phyloP scores from a whole-genome alignment of 1,140 invertebrate genomes.

The Saccostrea cuccullata region DNA sequence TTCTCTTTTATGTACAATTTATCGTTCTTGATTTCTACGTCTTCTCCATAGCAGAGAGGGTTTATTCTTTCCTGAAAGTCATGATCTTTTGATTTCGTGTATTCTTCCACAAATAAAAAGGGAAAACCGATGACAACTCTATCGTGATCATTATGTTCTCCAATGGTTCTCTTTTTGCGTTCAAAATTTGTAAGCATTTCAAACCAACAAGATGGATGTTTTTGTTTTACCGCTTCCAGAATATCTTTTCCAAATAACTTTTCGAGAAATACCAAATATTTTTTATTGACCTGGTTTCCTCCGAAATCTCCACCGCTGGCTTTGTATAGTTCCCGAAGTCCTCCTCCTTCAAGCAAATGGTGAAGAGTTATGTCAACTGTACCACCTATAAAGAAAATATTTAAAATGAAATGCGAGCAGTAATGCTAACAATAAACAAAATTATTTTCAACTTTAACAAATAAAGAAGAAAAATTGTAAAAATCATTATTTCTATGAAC shows the following conservation, averaged over 20 bases:
- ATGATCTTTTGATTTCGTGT: not conserved
- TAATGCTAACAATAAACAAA: no score
- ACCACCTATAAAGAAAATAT: constrained; percentile 28
- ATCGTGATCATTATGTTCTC: not conserved
- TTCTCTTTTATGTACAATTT: no score
- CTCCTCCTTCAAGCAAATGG: not conserved
- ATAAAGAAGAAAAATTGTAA: no score
- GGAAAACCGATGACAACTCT: not conserved
- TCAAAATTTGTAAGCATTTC: constrained; percentile 36
- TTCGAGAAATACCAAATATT: constrained; percentile 9
- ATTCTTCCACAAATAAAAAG: not conserved
- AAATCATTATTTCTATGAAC: no score
- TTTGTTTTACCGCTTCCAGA: not conserved
- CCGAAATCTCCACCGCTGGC: constrained; percentile 46
- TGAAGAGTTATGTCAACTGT: constrained; percentile 54
- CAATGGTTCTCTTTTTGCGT: constrained; percentile 23
- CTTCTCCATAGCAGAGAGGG: no score
- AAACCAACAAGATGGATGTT: constrained; percentile 6
- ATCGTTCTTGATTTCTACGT: no score
- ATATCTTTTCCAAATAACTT: constrained; percentile 30
- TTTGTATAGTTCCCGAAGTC: constrained; percentile 43
- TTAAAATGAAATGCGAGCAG: no score
- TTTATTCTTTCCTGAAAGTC: no score
- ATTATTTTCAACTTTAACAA: no score
- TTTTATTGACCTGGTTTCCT: constrained; percentile 40